Percentiles rank a stretch among this genome's conserved stretches.
phyloP scores from a whole-genome alignment of 2,797 vertebrate species.

The Syngnathus rostellatus region DNA sequence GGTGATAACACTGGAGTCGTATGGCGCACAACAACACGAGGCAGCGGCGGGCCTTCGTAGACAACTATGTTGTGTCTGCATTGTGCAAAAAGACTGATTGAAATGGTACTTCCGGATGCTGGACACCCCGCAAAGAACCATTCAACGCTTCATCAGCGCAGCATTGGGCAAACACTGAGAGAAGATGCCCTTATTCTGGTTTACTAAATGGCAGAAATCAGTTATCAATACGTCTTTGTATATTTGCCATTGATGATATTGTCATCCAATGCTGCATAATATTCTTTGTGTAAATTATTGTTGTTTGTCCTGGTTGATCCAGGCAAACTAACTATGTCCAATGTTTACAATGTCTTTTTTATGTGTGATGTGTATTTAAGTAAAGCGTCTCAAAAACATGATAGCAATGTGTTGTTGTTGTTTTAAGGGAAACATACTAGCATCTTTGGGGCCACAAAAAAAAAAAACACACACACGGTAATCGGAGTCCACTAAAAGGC shows the following conservation, averaged over 20 bases:
- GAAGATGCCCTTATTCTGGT: conserved; percentile 2
- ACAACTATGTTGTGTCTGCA: conserved; percentile 23
- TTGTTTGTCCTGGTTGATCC: conserved; percentile 69
- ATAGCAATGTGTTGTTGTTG: conserved; percentile 9
- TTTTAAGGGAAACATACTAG: too few species aligned
- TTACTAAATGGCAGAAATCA: conserved; percentile 41
- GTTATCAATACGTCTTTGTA: conserved; percentile 58
- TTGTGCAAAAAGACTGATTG: conserved; percentile 36
- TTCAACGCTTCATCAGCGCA: conserved; percentile 42
- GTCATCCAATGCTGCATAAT: conserved; percentile 60
- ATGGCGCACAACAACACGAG: conserved; percentile 2
- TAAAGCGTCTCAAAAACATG: conserved; percentile 67
- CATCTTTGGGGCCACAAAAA: background rate
- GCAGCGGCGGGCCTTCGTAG: conserved; percentile 19
- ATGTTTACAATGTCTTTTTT: conserved; percentile 73
- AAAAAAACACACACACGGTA: background rate
- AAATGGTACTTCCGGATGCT: conserved; percentile 68
- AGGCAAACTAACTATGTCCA: conserved; percentile 57
- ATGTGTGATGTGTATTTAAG: conserved; percentile 73
- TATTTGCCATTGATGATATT: conserved; percentile 49
- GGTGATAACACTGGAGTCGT: conserved; percentile 70
- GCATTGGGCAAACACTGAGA: conserved; percentile 51
- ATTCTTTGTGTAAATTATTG: conserved; percentile 73
- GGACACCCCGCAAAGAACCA: conserved; percentile 58
- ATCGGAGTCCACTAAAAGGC: background rate